A percentile compares a stretch with the other conserved stretches of the same genome.
phyloP scores from a whole-genome alignment of 2,113 vertebrate species.

The Triplophysa dalaica region DNA sequence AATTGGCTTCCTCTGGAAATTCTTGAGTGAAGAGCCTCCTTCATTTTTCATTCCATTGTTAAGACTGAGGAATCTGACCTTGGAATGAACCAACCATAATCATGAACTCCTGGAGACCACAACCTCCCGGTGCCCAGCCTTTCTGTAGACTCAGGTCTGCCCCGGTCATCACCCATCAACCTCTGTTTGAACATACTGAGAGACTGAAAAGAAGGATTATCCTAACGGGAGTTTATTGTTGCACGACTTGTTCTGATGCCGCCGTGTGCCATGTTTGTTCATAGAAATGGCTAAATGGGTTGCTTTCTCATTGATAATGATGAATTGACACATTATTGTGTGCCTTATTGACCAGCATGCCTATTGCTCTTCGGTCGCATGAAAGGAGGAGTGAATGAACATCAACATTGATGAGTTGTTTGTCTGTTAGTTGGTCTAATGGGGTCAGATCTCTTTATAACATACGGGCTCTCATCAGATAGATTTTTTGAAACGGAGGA shows the following conservation, averaged over 20 bases:
- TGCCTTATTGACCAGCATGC: slow-evolving; percentile 49
- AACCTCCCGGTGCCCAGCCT: slow-evolving; percentile 37
- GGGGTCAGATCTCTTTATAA: slow-evolving; percentile 47
- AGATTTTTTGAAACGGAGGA: slow-evolving; percentile 25
- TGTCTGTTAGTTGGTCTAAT: slow-evolving; percentile 51
- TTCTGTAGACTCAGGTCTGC: slow-evolving; percentile 44
- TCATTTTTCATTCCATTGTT: slow-evolving; percentile 61
- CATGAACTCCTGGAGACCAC: slow-evolving; percentile 63
- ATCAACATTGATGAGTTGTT: slow-evolving; percentile 49
- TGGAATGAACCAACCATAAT: slow-evolving; percentile 58
- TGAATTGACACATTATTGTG: slow-evolving; percentile 46
- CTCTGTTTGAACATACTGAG: slow-evolving; percentile 50
- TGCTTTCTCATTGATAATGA: slow-evolving; percentile 40
- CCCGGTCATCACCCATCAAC: slow-evolving; percentile 44
- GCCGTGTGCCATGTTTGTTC: slow-evolving; percentile 62
- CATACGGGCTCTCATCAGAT: slow-evolving; percentile 33
- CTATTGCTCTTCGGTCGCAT: slow-evolving; percentile 39
- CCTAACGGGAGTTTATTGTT: slow-evolving; percentile 61
- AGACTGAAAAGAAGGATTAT: slow-evolving; percentile 66
- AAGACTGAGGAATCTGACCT: slow-evolving; percentile 62
- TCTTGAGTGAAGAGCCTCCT: slow-evolving; percentile 62
- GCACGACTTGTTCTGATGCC: slow-evolving; percentile 62
- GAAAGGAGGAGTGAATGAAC: slow-evolving; percentile 47
- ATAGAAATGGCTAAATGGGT: slow-evolving; percentile 66
- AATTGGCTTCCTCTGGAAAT: slow-evolving; percentile 10